A percentile compares a stretch with the other conserved stretches of the same genome.
phyloP scores from a whole-genome alignment of 2,888 invertebrate species.

The Rotaria sp. region DNA sequence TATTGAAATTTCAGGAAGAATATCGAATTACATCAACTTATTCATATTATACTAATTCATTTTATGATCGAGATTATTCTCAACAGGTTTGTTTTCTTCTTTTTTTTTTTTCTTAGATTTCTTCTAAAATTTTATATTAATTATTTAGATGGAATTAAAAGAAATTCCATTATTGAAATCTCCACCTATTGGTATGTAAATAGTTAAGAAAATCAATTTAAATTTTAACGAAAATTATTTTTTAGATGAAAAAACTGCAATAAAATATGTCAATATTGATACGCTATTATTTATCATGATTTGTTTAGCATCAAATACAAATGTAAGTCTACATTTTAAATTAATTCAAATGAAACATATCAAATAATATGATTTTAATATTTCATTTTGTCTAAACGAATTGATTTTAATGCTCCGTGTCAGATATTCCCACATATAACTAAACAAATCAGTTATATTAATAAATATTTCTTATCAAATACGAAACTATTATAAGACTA shows the following conservation, averaged over 20 bases:
- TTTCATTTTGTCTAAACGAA: too few species aligned
- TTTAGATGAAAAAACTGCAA: not conserved
- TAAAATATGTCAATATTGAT: conserved; percentile 13
- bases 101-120: not conserved
- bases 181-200: not conserved
- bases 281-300: not conserved
- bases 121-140: not conserved
- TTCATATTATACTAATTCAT: not conserved
- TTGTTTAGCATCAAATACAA: not conserved
- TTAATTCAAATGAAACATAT: too few species aligned
- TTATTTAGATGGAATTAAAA: not conserved
- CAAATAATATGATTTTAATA: too few species aligned
- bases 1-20: not conserved
- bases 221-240: not conserved
- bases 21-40: not conserved
- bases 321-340: not conserved
- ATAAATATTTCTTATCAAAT: too few species aligned
- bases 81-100: not conserved
- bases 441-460: too few species aligned
- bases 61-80: conserved; percentile 6
- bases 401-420: too few species aligned
- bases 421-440: too few species aligned
- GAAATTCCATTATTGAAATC: not conserved
- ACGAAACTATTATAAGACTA: too few species aligned
- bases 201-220: not conserved